These are phyloP conservation scores for Anthrax anthrax DNA, from an alignment of 2,888 invertebrate genomes.

Conservation along the genomic window DNA sequence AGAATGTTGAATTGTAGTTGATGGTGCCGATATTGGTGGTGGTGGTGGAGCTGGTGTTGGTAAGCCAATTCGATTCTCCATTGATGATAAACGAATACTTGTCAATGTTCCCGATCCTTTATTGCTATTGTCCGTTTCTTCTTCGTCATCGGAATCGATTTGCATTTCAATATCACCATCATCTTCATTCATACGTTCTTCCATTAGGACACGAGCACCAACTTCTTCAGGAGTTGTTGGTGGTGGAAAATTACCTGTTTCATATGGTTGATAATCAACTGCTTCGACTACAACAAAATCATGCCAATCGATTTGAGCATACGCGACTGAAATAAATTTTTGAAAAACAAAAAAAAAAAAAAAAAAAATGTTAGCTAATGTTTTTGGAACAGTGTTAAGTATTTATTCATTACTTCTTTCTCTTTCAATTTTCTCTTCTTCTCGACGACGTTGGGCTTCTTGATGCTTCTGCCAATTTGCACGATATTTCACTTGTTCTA, in stretches of 20 bases:
- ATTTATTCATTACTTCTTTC: conserved; percentile 81
- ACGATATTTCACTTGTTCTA: conserved; percentile 86
- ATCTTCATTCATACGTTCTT: conserved; percentile 63
- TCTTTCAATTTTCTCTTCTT: conserved; percentile 89
- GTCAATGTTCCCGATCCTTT: conserved; percentile 26
- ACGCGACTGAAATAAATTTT: conserved; percentile 50
- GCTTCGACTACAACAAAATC: conserved; percentile 99
- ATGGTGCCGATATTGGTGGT: conserved; percentile 27
- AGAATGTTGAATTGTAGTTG: conserved; percentile 22
- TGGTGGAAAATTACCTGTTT: conserved; percentile 90
- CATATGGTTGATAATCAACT: conserved; percentile 95
- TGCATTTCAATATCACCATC: conserved; percentile 81
- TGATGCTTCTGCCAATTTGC: conserved; percentile 96
- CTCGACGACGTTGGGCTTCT: conserved; percentile 79
- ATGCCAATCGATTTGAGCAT: conserved; percentile 99
- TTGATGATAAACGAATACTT: conserved; percentile 44
- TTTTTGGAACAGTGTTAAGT: no score
- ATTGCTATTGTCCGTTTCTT: conserved; percentile 24
- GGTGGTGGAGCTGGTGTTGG: conserved; percentile 29
- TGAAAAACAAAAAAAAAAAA: not conserved
- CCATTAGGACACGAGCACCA: conserved; percentile 83
- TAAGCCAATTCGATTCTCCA: conserved; percentile 45
- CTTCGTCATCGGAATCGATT: conserved; percentile 71
- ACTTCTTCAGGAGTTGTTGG: conserved; percentile 96
- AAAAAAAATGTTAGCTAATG: conserved; percentile 4